Evolutionary conservation across 2,888 invertebrate genomes (phyloP), one percentile per base, ranked within the genome.

Genomic region (Ichneumoninae sp.): DNA sequence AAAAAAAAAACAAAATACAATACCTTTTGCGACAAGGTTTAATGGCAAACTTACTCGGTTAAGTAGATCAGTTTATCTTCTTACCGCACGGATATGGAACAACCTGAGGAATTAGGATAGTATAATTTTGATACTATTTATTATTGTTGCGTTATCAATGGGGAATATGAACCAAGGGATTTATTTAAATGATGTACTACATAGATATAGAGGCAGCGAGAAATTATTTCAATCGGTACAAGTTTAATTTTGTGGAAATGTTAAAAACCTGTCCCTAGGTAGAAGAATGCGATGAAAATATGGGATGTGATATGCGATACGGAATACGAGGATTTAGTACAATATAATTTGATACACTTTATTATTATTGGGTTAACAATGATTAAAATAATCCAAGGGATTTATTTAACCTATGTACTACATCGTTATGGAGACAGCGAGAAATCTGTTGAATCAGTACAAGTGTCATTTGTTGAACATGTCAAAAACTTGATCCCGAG

Each of bases 251-350:
- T 0, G n/a, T 33, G 7, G 16, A 19, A 44, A 33, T 1, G 57
- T 47, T 44, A n/a, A 60, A 70, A n/a, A 50, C 19, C 16, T 63
- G 22, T 63, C 74, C 73, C 10, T 74, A 16, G 10, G 83, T 69
- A 1, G 83, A 78, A 6, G 90, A 50, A 50, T 50, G 16, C 30
- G 30, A 5, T 0, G 50, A 16, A 33, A 33, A 6, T 6, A 33
- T 6, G 33, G 33, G 33, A 33, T 33, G 33, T 7, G 6, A 33
- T 6, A 33, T 33, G 33, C 6, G 7, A 33, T 33, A 1, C 19
- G 0, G n/a, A 52, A 7, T 52, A 7, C 52, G 52, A 54, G 8
- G 22, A 54, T 4, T 54, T 19, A 19, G 54, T 54, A 8, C 3
- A 54, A 22, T 22, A 22, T 3, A 1, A 22, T 54, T 22, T 19